Evolutionary conservation across 2,797 vertebrate species (phyloP).

Genomic region (Sebastes aleutianus): DNA sequence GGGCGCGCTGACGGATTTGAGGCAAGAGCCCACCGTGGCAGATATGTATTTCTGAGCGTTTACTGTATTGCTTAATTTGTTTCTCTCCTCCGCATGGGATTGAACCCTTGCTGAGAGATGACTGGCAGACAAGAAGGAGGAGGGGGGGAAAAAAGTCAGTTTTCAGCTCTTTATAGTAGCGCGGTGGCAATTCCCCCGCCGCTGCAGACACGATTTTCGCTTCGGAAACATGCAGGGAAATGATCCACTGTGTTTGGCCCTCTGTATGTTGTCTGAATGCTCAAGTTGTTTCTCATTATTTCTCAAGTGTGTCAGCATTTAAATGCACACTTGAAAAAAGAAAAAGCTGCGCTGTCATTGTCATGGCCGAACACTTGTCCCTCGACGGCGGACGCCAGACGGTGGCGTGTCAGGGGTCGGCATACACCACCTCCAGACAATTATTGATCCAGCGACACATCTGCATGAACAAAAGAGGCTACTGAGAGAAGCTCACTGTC

Average conservation of each 20-base stretch:
- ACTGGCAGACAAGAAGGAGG: conserved; percentile 44
- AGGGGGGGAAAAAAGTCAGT: neutral
- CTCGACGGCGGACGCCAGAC: neutral
- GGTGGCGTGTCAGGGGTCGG: neutral
- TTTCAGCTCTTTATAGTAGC: conserved; percentile 32
- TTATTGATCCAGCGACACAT: neutral
- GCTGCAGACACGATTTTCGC: neutral
- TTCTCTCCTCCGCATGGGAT: conserved; percentile 44
- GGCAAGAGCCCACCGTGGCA: conserved; percentile 30
- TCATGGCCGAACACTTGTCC: neutral
- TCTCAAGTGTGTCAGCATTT: neutral
- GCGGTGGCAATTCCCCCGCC: conserved; percentile 11
- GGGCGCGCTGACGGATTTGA: conserved; percentile 36
- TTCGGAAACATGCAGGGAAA: conserved; percentile 11
- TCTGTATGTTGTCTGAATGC: conserved; percentile 8
- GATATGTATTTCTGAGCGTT: conserved; percentile 52
- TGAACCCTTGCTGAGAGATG: conserved; percentile 51
- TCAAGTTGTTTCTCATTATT: conserved; percentile 12
- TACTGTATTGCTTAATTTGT: conserved; percentile 65
- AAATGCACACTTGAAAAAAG: neutral
- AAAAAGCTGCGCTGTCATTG: neutral
- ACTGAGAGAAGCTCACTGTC: conserved; percentile 12
- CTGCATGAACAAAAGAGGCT: conserved; percentile 1
- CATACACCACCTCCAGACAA: neutral
- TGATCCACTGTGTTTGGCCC: conserved; percentile 3